Evolutionary conservation across 37 sponge, comb jelly and placozoan genomes (phyloP).

Genomic region (Trichoplax adhaerens): DNA sequence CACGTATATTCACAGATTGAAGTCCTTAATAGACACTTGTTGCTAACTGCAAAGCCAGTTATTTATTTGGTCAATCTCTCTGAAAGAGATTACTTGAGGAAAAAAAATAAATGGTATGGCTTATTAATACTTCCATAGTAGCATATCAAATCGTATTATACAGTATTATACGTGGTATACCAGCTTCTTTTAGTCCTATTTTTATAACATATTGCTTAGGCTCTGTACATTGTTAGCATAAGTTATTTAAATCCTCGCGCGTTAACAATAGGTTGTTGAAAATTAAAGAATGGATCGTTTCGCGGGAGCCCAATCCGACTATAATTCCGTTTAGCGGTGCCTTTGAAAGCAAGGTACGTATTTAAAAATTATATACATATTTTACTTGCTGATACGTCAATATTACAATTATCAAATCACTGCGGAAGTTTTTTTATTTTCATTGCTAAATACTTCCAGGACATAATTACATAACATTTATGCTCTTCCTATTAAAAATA

Average conservation of each 20-base stretch:
- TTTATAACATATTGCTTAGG: too few relatives aligned
- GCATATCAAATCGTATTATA: neutral
- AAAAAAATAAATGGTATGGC: constrained; percentile 86
- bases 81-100: constrained; percentile 74
- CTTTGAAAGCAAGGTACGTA: constrained; percentile 41
- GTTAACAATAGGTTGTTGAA: constrained; percentile 35
- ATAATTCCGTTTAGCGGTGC: constrained; percentile 87
- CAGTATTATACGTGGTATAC: too few relatives aligned
- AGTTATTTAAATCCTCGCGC: too few relatives aligned
- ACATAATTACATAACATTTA: too few relatives aligned
- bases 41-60: constrained; percentile 79
- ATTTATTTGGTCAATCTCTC: constrained; percentile 92
- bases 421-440: too few relatives aligned
- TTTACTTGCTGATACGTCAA: too few relatives aligned
- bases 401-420: too few relatives aligned
- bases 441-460: too few relatives aligned
- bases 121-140: neutral
- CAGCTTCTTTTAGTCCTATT: too few relatives aligned
- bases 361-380: too few relatives aligned
- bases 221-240: too few relatives aligned
- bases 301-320: constrained; percentile 50
- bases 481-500: too few relatives aligned
- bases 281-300: constrained; percentile 86
- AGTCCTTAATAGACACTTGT: constrained; percentile 82
- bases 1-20: constrained; percentile 34